A percentile compares a stretch with the other conserved stretches of the same genome.
Evolutionary conservation across 2,113 vertebrate genomes (phyloP).

Genomic region (Salvelinus sp.): DNA sequence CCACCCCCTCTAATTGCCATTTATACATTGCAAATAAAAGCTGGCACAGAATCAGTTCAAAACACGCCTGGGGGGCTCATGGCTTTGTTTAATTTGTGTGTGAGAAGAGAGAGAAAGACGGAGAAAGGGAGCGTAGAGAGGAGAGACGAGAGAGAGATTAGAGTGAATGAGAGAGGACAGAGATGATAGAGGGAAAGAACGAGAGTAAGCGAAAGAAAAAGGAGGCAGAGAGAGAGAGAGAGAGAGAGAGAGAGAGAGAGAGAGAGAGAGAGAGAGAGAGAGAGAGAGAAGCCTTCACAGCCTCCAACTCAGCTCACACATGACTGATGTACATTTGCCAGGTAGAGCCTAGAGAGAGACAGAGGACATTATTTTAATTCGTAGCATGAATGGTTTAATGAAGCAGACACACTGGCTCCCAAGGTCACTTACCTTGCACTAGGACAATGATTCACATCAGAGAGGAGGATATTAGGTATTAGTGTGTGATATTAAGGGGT

Average conservation of each 20-base stretch:
- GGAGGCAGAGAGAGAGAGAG: too few relatives aligned
- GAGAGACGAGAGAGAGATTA: too few relatives aligned
- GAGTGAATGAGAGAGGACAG: too few relatives aligned
- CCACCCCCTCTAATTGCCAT: slow-evolving; percentile 63
- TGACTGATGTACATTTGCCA: slow-evolving; percentile 58
- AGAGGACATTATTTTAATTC: slow-evolving; percentile 46
- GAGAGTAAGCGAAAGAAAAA: rapidly evolving
- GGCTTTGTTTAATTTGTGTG: slow-evolving; percentile 53
- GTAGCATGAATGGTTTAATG: slow-evolving; percentile 21
- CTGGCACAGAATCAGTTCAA: slow-evolving; percentile 66
- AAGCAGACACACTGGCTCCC: slow-evolving; percentile 20
- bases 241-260: too few relatives aligned
- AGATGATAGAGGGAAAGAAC: too few relatives aligned
- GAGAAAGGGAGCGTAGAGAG: too few relatives aligned
- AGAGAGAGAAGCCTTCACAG: not conserved
- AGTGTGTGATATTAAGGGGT: slow-evolving; percentile 5
- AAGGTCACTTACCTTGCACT: slow-evolving; percentile 41
- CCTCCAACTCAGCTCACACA: slow-evolving; percentile 21
- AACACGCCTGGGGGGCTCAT: slow-evolving; percentile 61
- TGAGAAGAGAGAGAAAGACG: too few relatives aligned
- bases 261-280: too few relatives aligned
- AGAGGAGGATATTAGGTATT: slow-evolving; percentile 12
- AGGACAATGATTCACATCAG: slow-evolving; percentile 8
- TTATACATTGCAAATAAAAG: slow-evolving; percentile 68
- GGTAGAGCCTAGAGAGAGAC: slow-evolving; percentile 34